Evolutionary conservation across 2,888 invertebrate species (phyloP).

Genomic region (Caenorhabditis doughertyi): DNA sequence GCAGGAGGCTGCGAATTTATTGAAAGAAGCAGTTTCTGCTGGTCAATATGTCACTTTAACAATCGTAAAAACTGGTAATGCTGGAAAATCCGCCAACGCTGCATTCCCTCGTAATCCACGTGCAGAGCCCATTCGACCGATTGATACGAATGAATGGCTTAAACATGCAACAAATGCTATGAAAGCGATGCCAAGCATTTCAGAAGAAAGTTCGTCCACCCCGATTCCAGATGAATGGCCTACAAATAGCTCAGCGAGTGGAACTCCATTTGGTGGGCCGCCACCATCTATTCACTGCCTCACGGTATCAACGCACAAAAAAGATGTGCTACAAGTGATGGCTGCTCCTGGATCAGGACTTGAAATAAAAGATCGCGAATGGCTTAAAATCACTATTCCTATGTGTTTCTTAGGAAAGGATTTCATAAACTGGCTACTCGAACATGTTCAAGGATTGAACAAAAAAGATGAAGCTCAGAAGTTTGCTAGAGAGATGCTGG

Average conservation of each 20-base stretch:
- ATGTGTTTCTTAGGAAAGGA: conserved; percentile 36
- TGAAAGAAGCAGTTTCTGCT: conserved; percentile 83
- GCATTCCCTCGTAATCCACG: conserved; percentile 26
- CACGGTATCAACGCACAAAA: conserved; percentile 14
- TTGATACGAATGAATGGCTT: conserved; percentile 55
- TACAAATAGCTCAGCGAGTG: conserved; percentile 43
- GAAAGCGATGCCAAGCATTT: conserved; percentile 43
- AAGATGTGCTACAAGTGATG: conserved; percentile 36
- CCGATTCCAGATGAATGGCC: conserved; percentile 56
- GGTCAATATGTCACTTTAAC: conserved; percentile 23
- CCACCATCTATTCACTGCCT: not conserved
- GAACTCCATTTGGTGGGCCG: conserved; percentile 44
- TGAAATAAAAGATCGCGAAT: conserved; percentile 39
- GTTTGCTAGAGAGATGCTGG: conserved; percentile 40
- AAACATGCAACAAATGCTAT: conserved; percentile 39
- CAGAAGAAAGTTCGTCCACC: conserved; percentile 45
- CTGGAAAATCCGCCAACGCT: not conserved
- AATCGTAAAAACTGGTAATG: conserved; percentile 9
- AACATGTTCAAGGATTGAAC: conserved; percentile 28
- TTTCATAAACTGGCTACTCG: conserved; percentile 31
- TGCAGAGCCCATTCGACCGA: conserved; percentile 25
- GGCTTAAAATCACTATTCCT: conserved; percentile 30
- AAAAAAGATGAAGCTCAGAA: not conserved
- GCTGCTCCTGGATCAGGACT: conserved; percentile 41
- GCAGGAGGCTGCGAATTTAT: conserved; percentile 96